Evolutionary conservation across 2,113 vertebrate genomes (phyloP).

Genomic region (Condylura cristata): DNA sequence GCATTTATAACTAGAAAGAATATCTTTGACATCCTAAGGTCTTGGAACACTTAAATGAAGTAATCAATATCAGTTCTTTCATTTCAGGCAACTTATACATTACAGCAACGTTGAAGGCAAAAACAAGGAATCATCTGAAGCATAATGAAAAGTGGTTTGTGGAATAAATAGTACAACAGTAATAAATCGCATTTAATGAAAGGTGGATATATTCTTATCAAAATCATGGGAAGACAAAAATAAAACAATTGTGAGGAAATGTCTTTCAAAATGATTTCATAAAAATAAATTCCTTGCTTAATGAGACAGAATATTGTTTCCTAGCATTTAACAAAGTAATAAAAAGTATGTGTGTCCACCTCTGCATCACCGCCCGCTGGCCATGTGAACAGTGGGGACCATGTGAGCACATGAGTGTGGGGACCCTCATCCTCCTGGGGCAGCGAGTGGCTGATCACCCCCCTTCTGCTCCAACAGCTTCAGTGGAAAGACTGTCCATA

Average conservation of each 20-base stretch:
- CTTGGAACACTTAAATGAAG: slow-evolving; percentile 29
- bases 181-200: slow-evolving; percentile 60
- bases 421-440: neutral
- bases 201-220: neutral
- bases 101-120: slow-evolving; percentile 57
- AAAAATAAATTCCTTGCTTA: slow-evolving; percentile 44
- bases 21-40: slow-evolving; percentile 24
- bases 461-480: neutral
- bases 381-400: neutral
- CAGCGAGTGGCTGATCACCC: too few species aligned
- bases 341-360: neutral
- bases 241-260: slow-evolving; percentile 50
- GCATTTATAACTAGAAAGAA: slow-evolving; percentile 60
- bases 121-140: slow-evolving; percentile 55
- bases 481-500: neutral
- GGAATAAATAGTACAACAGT: slow-evolving; percentile 46
- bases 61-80: neutral
- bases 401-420: too few species aligned
- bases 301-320: slow-evolving; percentile 31
- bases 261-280: slow-evolving; percentile 40
- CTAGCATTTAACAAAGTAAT: neutral
- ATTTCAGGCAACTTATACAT: slow-evolving; percentile 42
- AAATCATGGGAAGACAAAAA: slow-evolving; percentile 47
- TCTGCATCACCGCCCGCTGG: neutral
- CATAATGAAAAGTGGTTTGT: slow-evolving; percentile 64